Conservation (phyloP, 2,888 invertebrate species). For the Acronicta leporina region DNA sequence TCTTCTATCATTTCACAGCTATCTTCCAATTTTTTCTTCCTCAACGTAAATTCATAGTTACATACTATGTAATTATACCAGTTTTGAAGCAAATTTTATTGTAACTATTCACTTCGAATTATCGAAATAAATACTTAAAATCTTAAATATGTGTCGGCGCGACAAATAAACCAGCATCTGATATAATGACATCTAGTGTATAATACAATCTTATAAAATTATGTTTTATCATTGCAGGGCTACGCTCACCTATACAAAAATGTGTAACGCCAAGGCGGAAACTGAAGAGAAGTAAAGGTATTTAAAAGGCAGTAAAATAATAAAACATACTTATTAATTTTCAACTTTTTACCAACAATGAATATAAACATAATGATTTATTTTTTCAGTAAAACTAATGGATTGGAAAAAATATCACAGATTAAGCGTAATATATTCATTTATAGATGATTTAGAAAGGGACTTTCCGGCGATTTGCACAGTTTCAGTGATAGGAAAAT, state of each 20-base stretch:
- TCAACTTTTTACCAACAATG: not conserved
- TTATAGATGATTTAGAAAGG: constrained; percentile 92
- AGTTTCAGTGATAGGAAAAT: constrained; percentile 93
- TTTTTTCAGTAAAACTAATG: constrained; percentile 82
- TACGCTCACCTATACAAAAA: constrained; percentile 45
- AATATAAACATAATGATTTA: not conserved
- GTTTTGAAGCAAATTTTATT: no score
- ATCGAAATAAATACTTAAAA: no score
- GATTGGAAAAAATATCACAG: constrained; percentile 95
- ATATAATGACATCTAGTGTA: not conserved
- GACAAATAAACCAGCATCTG: no score
- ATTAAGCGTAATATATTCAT: constrained; percentile 92
- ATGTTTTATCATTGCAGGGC: constrained; percentile 23
- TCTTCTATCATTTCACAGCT: no score
- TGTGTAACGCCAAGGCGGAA: constrained; percentile 64
- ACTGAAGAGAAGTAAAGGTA: constrained; percentile 71
- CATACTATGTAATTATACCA: no score
- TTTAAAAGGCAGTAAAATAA: not conserved
- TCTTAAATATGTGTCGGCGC: no score
- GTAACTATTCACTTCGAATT: no score
- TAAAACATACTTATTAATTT: not conserved
- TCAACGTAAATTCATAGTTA: no score
- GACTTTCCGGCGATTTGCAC: constrained; percentile 93
- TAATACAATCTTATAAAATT: not conserved
- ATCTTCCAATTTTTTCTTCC: not conserved